Base-by-base conservation (phyloP, 2,888 invertebrate genomes). In the Lobophora halterata region DNA sequence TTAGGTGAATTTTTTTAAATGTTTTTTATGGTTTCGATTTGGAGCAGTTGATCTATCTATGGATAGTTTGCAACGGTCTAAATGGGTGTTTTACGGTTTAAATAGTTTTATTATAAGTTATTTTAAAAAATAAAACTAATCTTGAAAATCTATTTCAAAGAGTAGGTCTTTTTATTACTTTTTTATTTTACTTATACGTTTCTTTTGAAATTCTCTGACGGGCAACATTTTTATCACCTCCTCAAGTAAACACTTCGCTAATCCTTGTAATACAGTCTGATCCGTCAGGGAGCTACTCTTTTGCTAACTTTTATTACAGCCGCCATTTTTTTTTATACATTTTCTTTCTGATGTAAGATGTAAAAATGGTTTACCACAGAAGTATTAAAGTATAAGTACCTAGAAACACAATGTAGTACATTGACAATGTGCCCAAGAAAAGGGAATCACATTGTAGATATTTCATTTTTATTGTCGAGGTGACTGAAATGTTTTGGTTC, bases 241-340 rank as follows among this genome's bases (percentile, higher is more conserved):
- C 12, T 29, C 20, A 17, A 24, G 19, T 12, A 34, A 41, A 35
- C 32, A 42, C 34, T 27, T 10, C 12, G 19, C 28, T 53, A 46
- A 55, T 51, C 52, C 46, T 8, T 10, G 30, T 45, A 39, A 39
- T 44, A 29, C 57, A 49, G 55, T 49, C 56, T 58, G 57, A 61
- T 52, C 52, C 53, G 29, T 40, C 28, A 46, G 42, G 24, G 41
- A 30, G 30, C 42, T 49, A 43, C 28, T 55, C 55, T 56, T 68
- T 67, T 66, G 58, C 65, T 62, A 63, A 57, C 56, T 42, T 53
- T 52, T 33, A 41, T 58, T 58, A 58, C 52, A 57, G 47, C 31
- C 32, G 44, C 41, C 48, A 44, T 44, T 46, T 52, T 55, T 49
- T 55, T 40, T n/a, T n/a, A n/a, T 52, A 54, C 55, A 52, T 47